Conservation (phyloP, 1,140 invertebrate genomes). For the Leguminivora glycinivorella region DNA sequence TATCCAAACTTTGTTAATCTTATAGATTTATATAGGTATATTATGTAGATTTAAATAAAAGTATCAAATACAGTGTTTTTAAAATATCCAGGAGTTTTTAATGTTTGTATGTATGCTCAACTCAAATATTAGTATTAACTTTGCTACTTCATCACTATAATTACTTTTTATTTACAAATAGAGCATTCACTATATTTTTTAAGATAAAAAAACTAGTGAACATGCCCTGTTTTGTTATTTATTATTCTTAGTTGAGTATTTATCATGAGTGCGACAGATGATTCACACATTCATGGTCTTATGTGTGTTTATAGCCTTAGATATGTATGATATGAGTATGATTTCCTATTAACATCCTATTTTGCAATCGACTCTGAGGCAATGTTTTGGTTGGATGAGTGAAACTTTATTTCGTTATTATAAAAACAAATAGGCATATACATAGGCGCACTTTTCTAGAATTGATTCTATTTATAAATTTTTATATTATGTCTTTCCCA, state of each 20-base stretch:
- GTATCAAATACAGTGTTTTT: slow-evolving; percentile 14
- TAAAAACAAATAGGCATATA: neutral
- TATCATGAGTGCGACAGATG: neutral
- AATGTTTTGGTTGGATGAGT: neutral
- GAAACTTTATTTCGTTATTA: neutral
- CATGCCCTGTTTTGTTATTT: neutral
- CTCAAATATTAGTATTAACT: slow-evolving; percentile 11
- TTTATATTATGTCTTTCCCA: too few species aligned
- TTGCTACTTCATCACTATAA: neutral
- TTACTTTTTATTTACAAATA: neutral
- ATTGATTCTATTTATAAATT: too few species aligned
- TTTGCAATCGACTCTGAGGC: neutral
- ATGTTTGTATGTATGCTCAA: slow-evolving; percentile 24
- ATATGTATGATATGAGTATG: neutral
- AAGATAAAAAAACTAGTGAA: neutral
- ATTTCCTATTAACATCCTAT: neutral
- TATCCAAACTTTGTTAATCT: neutral
- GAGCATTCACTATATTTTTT: neutral
- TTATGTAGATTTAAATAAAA: slow-evolving; percentile 5
- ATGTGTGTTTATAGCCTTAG: neutral
- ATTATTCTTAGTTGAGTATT: neutral
- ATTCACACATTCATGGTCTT: neutral
- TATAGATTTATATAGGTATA: slow-evolving; percentile 6
- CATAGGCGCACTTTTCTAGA: slow-evolving; percentile 17
- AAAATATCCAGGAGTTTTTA: neutral